Base-by-base conservation (phyloP, 2,797 vertebrate species). In the Geotrypetes seraphini region DNA sequence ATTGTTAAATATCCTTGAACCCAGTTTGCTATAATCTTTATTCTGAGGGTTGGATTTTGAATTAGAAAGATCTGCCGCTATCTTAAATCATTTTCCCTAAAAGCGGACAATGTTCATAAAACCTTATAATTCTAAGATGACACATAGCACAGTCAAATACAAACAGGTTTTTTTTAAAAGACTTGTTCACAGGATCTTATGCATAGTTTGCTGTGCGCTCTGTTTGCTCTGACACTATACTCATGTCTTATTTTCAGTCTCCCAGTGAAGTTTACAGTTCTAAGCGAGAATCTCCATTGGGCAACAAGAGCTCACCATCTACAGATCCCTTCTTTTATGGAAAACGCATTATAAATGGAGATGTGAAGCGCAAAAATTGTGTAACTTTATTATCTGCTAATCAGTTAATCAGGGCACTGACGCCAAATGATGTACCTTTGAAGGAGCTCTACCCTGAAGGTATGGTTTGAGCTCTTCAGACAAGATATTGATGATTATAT, bases 261-360 rank as follows among this genome's bases (percentile, higher is more conserved):
- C 86, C 92, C 24, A 93, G 78, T 50, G 92, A 97, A 73, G 88
- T 97, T 20, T 95, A 96, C 63, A 89, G 81, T 70, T 96, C 90
- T 63, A 86, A 68, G 50, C 88, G 95, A 54, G 63, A 59, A 2
- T 67, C 71, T 0, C 55, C 83, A 22, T 59, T 93, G 24, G 72
- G 71, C 4, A 54, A 12, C 12, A 53, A 63, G 39, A 61, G 12
- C 12, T 47, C 50, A 17, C 43, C 38, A 16, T 31, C 58, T 25
- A 50, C 66, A 16, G 82, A 84, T 19, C 20, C 62, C 1, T 75
- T 87, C 44, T 82, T 90, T 27, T 82, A 83, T 24, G 81, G 83
- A n/a, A 55, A 63, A 5, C 64, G 46, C 19, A 67, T 52, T 47
- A 81, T 60, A 44, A 57, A 53, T 17, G 54, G 57, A 34, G 8